phyloP scores from a whole-genome alignment of 2,888 invertebrate genomes.

The Heliconius ismenius region DNA sequence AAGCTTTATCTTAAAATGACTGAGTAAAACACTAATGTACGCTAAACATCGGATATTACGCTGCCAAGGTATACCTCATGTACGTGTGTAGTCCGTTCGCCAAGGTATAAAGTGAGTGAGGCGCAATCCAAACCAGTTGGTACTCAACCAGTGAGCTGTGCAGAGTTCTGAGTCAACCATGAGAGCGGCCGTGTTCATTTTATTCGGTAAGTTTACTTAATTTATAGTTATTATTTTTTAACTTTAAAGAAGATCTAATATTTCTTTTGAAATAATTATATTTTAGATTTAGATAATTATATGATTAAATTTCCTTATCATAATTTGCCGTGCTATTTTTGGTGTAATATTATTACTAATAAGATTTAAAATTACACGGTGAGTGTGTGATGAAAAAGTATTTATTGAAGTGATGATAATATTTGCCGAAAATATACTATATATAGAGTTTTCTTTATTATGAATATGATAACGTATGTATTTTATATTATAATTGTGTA shows the following conservation, averaged over 20 bases:
- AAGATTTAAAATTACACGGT: not conserved
- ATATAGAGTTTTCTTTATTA: not conserved
- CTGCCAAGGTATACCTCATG: not conserved
- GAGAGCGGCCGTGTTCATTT: conserved; percentile 65
- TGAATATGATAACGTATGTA: too few relatives aligned
- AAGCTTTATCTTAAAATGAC: not conserved
- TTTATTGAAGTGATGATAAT: too few relatives aligned
- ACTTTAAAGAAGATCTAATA: not conserved
- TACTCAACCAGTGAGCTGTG: conserved; percentile 50
- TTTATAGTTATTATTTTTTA: too few relatives aligned
- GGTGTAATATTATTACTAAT: not conserved
- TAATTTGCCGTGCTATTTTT: not conserved
- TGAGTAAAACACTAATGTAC: conserved; percentile 28
- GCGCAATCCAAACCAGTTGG: conserved; percentile 56
- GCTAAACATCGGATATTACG: conserved; percentile 3
- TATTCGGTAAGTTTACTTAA: conserved; percentile 65
- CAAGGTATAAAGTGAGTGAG: conserved; percentile 41
- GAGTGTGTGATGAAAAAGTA: too few relatives aligned
- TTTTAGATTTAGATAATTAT: not conserved
- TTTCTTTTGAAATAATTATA: not conserved
- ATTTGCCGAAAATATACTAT: too few relatives aligned
- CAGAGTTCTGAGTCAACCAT: conserved; percentile 56
- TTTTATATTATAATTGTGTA: too few relatives aligned
- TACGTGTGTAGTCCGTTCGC: conserved; percentile 24
- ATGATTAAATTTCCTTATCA: not conserved